Evolutionary conservation across 2,888 invertebrate genomes (phyloP), one percentile per base, ranked within the genome.

Genomic region (Heliconius ismenius): DNA sequence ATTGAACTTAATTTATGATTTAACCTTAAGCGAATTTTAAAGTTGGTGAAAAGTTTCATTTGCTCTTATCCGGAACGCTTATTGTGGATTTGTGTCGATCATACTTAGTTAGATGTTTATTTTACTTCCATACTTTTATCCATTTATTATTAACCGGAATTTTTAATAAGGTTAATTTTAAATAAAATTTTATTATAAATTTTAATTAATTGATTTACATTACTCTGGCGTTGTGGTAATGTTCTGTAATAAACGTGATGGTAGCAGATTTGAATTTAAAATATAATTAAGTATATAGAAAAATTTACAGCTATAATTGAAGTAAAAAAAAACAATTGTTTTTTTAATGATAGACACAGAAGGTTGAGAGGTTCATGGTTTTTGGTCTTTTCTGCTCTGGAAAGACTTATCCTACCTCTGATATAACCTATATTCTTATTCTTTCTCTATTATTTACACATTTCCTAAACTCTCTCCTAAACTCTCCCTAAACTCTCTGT

Each of bases 21-120:
- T 64, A 49, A 69, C 58, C 67, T 64, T 26, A 73, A 77, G 64
- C 77, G 73, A 75, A 79, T 75, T 77, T 77, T 58, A 75, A 79
- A 77, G 62, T 77, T 76, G 24, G 18, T 62, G n/a, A 54, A 54
- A 68, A 39, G 32, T 62, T 74, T 67, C 65, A 54, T 39, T 60
- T 74, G 39, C 73, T 65, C 26, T 26, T 49, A 67, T n/a, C 65
- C 72, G 67, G 67, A 49, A 21, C 43, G 67, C 18, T n/a, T 67
- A 67, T 72, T 49, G 60, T 58, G 74, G 58, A 74, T 60, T 73
- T 75, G n/a, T 28, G 11, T 32, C 26, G 43, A 72, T 24, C 39
- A 65, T 58, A 54, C 6, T 65, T 65, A 39, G 65, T 24, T 65
- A 11, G 15, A 26, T 62, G 62, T 26, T 62, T 62, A 62, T 62